Evolutionary conservation across 1,140 invertebrate genomes (phyloP).

Genomic region (Daktulosphaira vitifoliae): DNA sequence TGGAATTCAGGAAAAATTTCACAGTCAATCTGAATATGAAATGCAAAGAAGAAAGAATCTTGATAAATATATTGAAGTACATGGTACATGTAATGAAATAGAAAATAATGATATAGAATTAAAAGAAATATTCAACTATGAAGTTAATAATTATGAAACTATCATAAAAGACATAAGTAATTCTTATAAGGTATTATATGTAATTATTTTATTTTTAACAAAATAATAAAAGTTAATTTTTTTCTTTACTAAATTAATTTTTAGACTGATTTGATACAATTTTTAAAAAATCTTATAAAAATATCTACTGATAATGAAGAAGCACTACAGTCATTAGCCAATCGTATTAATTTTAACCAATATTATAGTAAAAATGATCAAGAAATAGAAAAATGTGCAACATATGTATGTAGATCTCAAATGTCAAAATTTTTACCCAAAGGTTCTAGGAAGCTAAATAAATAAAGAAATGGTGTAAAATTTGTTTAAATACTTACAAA

Average conservation of each 20-base stretch:
- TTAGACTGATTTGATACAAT: slow-evolving; percentile 12
- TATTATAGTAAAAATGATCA: slow-evolving; percentile 19
- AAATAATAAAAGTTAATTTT: too few relatives aligned
- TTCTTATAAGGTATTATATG: neutral
- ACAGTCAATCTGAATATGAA: neutral
- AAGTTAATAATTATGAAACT: slow-evolving; percentile 14
- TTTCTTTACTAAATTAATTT: neutral
- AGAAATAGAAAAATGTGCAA: slow-evolving; percentile 12
- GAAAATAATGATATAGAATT: neutral
- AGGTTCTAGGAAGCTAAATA: too few relatives aligned
- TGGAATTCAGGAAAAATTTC: slow-evolving; percentile 8
- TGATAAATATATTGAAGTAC: slow-evolving; percentile 7
- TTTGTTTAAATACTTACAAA: too few relatives aligned
- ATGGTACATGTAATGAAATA: neutral
- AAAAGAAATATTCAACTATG: neutral
- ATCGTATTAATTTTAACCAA: slow-evolving; percentile 13
- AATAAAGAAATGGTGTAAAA: too few relatives aligned
- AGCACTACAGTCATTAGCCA: slow-evolving; percentile 11
- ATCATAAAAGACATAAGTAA: neutral
- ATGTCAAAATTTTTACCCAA: too few relatives aligned
- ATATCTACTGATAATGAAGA: slow-evolving; percentile 6
- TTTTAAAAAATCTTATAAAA: slow-evolving; percentile 26
- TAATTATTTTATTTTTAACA: neutral
- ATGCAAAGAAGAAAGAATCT: slow-evolving; percentile 4
- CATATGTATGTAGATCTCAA: neutral